Conservation (phyloP, 2,113 vertebrate species). For the Lepisosteus oculatus region DNA sequence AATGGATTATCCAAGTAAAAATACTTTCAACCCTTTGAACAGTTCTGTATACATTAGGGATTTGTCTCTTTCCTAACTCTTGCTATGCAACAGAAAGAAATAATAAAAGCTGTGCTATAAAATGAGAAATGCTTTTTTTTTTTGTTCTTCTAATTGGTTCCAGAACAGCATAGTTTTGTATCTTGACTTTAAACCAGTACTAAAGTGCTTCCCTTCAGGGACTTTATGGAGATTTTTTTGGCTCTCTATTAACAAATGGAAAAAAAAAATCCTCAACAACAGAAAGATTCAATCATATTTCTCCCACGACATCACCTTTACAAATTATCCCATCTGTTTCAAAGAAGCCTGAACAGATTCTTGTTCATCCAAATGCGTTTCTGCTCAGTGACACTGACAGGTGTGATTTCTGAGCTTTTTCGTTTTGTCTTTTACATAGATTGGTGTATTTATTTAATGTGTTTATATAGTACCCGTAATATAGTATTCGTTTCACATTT, state of each 20-base stretch:
- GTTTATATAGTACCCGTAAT: too few species aligned
- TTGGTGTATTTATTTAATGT: too few species aligned
- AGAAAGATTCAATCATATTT: not conserved
- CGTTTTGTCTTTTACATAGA: too few species aligned
- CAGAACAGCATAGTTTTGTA: slow-evolving; percentile 4
- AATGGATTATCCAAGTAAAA: too few species aligned
- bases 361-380: too few species aligned
- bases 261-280: not conserved
- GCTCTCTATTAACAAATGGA: not conserved
- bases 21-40: not conserved
- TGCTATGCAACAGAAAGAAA: not conserved
- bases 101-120: slow-evolving; percentile 1
- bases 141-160: not conserved
- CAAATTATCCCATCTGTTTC: too few species aligned
- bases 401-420: too few species aligned
- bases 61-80: slow-evolving; percentile 1
- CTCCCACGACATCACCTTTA: not conserved
- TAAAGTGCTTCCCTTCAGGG: not conserved
- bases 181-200: slow-evolving; percentile 7
- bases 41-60: not conserved
- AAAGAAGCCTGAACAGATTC: too few species aligned
- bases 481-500: too few species aligned
- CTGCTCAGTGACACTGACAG: too few species aligned
- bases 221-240: not conserved
- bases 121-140: not conserved